Evolutionary conservation across 2,888 invertebrate genomes (phyloP).

Genomic region (Stramonita haemastoma): DNA sequence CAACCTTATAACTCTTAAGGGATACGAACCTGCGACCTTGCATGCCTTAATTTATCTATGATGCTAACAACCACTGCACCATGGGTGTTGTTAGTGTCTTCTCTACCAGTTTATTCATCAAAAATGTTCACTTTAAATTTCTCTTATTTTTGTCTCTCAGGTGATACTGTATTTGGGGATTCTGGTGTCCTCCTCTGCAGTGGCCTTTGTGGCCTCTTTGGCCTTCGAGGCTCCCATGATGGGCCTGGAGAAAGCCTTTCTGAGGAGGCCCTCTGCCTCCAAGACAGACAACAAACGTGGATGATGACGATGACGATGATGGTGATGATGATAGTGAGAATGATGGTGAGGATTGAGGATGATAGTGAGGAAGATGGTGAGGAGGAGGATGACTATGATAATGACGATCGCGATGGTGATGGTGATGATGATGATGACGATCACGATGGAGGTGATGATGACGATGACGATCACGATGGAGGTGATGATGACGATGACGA

Average conservation of each 20-base stretch:
- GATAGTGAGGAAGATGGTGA: no score
- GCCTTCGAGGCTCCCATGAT: slow-evolving; percentile 46
- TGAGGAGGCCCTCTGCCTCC: background rate
- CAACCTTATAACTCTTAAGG: no score
- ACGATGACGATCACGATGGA: no score
- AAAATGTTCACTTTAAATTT: slow-evolving; percentile 4
- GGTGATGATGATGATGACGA: background rate
- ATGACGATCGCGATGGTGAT: background rate
- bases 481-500: no score
- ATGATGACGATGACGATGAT: no score
- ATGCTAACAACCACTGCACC: background rate
- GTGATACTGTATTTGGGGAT: slow-evolving; percentile 15
- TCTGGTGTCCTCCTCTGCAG: slow-evolving; percentile 29
- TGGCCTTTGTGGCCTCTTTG: slow-evolving; percentile 40
- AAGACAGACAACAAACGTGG: background rate
- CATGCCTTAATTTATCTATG: background rate
- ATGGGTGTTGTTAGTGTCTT: background rate
- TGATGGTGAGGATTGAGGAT: background rate
- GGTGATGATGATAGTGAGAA: background rate
- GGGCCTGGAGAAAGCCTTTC: slow-evolving; percentile 42
- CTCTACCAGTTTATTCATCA: background rate
- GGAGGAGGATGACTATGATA: background rate
- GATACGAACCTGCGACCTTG: no score
- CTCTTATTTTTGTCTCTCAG: slow-evolving; percentile 24
- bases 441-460: no score